Evolutionary conservation across 2,797 vertebrate genomes (phyloP).

Genomic region (Sus cebifrons): DNA sequence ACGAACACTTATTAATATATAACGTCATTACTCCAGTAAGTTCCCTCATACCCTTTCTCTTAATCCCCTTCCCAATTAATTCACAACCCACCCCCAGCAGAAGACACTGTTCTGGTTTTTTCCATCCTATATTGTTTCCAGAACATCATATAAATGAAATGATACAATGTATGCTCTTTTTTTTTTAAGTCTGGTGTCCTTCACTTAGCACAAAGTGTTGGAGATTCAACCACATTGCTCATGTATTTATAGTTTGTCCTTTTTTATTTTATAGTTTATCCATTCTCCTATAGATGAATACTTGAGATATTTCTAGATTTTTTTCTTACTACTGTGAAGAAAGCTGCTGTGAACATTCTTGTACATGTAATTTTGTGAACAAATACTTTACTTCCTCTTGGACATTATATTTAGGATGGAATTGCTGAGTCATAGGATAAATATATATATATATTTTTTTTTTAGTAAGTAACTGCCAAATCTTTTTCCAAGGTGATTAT

Average conservation of each 20-base stretch:
- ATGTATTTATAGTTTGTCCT: not conserved
- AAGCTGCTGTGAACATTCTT: not conserved
- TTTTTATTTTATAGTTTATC: not conserved
- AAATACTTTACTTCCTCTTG: slow-evolving; percentile 45
- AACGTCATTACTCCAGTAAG: not conserved
- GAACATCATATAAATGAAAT: slow-evolving; percentile 33
- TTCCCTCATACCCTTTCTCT: not conserved
- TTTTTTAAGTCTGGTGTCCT: not conserved
- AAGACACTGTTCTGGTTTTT: not conserved
- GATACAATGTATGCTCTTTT: not conserved
- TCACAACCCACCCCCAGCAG: not conserved
- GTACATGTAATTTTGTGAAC: slow-evolving; percentile 38
- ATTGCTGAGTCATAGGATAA: slow-evolving; percentile 8
- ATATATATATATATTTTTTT: not conserved
- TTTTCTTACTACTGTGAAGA: not conserved
- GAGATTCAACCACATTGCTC: not conserved
- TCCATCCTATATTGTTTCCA: not conserved
- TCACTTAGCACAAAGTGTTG: not conserved
- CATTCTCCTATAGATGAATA: not conserved
- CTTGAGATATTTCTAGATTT: not conserved
- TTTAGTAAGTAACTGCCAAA: slow-evolving; percentile 34
- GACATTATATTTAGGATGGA: not conserved
- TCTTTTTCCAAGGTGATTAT: slow-evolving; percentile 31
- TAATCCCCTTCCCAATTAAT: not conserved
- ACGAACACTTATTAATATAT: not conserved